These are phyloP conservation scores for Autographa gamma DNA, from an alignment of 2,888 invertebrate genomes.

Conservation along the genomic window DNA sequence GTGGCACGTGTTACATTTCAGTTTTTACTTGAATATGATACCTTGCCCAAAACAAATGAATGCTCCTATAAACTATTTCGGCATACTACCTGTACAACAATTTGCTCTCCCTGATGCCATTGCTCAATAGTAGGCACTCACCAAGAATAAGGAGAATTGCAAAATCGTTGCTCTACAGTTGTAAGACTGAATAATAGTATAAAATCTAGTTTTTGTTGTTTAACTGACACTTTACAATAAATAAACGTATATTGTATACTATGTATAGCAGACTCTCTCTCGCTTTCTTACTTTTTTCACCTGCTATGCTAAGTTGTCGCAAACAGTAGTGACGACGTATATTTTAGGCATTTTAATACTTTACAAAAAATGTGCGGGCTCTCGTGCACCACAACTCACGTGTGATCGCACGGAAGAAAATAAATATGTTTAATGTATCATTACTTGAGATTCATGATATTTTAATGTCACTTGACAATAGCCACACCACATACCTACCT, in stretches of 20 bases:
- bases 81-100: too few relatives aligned
- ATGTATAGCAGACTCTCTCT: not conserved
- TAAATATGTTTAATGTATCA: constrained; percentile 44
- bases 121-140: too few relatives aligned
- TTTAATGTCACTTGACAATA: constrained; percentile 42
- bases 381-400: constrained; percentile 37
- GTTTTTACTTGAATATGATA: not conserved
- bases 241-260: not conserved
- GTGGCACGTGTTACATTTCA: too few relatives aligned
- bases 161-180: too few relatives aligned
- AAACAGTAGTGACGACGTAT: not conserved
- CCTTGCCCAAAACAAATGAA: too few relatives aligned
- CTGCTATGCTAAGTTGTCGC: not conserved
- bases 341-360: not conserved
- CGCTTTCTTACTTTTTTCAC: not conserved
- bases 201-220: too few relatives aligned
- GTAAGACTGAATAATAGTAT: too few relatives aligned
- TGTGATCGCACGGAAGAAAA: constrained; percentile 46
- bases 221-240: too few relatives aligned
- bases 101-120: too few relatives aligned
- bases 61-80: too few relatives aligned
- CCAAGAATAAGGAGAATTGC: too few relatives aligned
- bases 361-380: constrained; percentile 10
- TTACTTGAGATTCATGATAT: constrained; percentile 52
- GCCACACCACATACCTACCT: constrained; percentile 8